Base-by-base conservation (phyloP, 92 coral and sea anemone genomes). In the Umimayanthus chanpuru region DNA sequence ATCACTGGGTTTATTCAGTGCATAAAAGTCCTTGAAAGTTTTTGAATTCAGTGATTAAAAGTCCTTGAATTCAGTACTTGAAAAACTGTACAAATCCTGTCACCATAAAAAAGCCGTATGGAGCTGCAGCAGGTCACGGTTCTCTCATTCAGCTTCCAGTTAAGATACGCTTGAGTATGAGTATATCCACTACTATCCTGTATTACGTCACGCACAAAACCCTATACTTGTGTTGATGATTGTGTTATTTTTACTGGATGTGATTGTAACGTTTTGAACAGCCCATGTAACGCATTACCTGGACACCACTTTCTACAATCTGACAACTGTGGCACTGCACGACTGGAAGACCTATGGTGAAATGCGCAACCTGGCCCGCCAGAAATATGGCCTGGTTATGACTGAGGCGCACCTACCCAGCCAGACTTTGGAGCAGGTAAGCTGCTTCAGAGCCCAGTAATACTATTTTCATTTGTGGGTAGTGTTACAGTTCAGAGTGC, bases 331-430 rank as follows among this genome's bases (percentile, higher is more conserved):
- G 16, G 99, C 99, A 16, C 94, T 97, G 29, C 99, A 95, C 88
- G 99, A 97, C 87, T 97, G 99, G 99, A 95, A 94, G 89, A 97
- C 98, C 12, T 97, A 97, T 53, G 99, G 98, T 11, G 99, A 97
- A 44, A 97, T 97, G 99, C 92, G 98, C 50, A 97, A 97, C 92
- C 92, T 94, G 88, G 99, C 99, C 11, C 89, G 89, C 23, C 99
- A 97, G 80, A 93, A 93, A 85, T 97, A 97, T 77, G 94, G 88
- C 66, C 92, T 97, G 86, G 92, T 92, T n/a, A 95, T 97, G 99
- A 94, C 99, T 8, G 98, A 97, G 80, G 98, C 96, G 18, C 99
- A 97, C 81, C 81, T 97, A 38, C 99, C 99, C 7, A 97, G 99
- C 85, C 99, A 97, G 85, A 97, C 99, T 9, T 92, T 97, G 30